These are phyloP conservation scores for Thereva nobilitata DNA, from an alignment of 2,888 invertebrate genomes.

Conservation along the genomic window DNA sequence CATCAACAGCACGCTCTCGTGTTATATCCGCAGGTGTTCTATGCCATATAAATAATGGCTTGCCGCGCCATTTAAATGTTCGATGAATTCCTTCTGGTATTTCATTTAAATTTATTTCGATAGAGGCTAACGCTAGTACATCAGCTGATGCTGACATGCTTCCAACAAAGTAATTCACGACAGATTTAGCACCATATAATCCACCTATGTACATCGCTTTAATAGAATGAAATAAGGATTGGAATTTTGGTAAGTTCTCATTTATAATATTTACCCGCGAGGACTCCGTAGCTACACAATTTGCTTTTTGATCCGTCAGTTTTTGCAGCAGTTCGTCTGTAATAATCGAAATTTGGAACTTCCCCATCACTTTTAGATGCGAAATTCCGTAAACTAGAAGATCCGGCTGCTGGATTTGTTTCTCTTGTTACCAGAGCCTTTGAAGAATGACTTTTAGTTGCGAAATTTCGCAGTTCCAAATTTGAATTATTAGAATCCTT, in stretches of 20 bases:
- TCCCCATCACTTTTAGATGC: neutral
- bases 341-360: conserved; percentile 9
- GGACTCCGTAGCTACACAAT: neutral
- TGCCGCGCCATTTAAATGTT: conserved; percentile 95
- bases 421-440: no score
- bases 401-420: no score
- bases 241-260: neutral
- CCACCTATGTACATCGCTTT: conserved; percentile 70
- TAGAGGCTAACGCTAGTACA: conserved; percentile 86
- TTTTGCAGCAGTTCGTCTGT: neutral
- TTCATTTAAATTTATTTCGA: conserved; percentile 82
- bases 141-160: conserved; percentile 85
- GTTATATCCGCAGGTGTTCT: conserved; percentile 78
- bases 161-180: conserved; percentile 73
- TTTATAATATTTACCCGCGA: neutral
- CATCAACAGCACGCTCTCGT: conserved; percentile 69
- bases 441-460: no score
- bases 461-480: no score
- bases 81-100: conserved; percentile 90
- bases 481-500: no score
- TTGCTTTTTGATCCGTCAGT: neutral
- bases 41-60: conserved; percentile 69
- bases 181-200: conserved; percentile 77
- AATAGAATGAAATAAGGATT: neutral
- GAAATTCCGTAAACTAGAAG: no score